phyloP scores from a whole-genome alignment of 2,797 vertebrate species.

The Apogon talboti region DNA sequence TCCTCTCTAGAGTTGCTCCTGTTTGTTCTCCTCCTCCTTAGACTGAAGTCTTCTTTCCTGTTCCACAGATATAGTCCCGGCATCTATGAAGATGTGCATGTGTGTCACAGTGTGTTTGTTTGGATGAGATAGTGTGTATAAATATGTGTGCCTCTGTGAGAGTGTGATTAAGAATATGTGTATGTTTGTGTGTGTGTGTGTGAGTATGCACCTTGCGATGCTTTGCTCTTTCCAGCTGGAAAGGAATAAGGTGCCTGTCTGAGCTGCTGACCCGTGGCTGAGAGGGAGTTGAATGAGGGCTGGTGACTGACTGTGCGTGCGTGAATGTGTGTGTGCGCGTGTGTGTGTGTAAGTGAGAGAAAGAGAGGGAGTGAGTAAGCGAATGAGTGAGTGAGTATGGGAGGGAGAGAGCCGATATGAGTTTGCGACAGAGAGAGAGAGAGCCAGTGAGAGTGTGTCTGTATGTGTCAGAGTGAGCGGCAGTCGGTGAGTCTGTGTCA shows the following conservation, averaged over 20 bases:
- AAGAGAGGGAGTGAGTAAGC: conserved; percentile 39
- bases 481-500: conserved; percentile 69
- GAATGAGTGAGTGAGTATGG: conserved; percentile 47
- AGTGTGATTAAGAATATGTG: conserved; percentile 36
- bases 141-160: conserved; percentile 29
- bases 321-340: conserved; percentile 49
- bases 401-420: conserved; percentile 62
- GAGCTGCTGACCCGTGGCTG: conserved; percentile 82
- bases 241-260: conserved; percentile 77
- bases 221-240: conserved; percentile 75
- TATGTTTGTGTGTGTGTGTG: conserved; percentile 42
- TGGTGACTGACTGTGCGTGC: conserved; percentile 73
- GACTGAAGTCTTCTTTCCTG: conserved; percentile 53
- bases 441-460: conserved; percentile 43
- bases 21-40: conserved; percentile 46
- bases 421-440: conserved; percentile 57
- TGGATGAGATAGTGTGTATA: conserved; percentile 12
- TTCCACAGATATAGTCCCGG: conserved; percentile 63
- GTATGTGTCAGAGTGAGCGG: conserved; percentile 61
- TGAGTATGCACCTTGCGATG: conserved; percentile 76
- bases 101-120: conserved; percentile 27
- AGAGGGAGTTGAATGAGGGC: conserved; percentile 81
- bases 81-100: conserved; percentile 51
- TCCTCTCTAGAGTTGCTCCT: conserved; percentile 55
- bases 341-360: conserved; percentile 37